Base-by-base conservation (phyloP, 1,140 invertebrate genomes). In the Brachionus rubens region DNA sequence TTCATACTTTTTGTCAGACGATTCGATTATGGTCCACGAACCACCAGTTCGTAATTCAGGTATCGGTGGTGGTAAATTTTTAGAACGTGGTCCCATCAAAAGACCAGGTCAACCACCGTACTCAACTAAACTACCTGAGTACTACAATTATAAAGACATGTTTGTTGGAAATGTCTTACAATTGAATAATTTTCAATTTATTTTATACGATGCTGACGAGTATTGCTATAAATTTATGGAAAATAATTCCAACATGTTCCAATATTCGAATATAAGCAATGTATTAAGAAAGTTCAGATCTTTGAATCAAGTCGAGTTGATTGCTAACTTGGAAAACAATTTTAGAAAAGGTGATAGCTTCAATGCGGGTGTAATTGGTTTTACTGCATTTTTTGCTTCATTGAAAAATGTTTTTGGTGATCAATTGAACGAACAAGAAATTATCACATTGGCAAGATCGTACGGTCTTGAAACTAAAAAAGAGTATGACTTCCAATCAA, bases 161-260 rank as follows among this genome's bases (percentile, higher is more conserved):
- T 94, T 89, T 83, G 87, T 95, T 7, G 92, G 92, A 28, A 89
- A 90, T 26, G 86, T 85, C 24, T 78, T 94, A 10, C 88, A 88
- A 36, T 87, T 95, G 21, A 90, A 91, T 82, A 88, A 88, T 79
- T 91, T 91, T 81, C 84, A 88, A 14, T 95, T 95, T 81, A 80
- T 90, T 75, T 83, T 95, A 4, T 86, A 89, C 19, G 89, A 89
- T 30, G 91, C 91, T 7, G 93, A 96, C 82, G 90, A 93, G 81
- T 94, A 93, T 82, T 89, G 91, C 3, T 85, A 93, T 68, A 86
- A 89, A 50, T 94, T 92, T 82, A 91, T 95, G 92, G 93, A 96
- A 83, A 80, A 89, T n/a, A 48, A 72, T 54, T 30, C 68, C 12
- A 40, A 72, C 46, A 72, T 72, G 68, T 72, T 72, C 24, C 46